Percentiles rank a stretch among this genome's conserved stretches.
Conservation (phyloP, 2,113 vertebrate species). For the Lepidiolamprologus cunningtoni region DNA sequence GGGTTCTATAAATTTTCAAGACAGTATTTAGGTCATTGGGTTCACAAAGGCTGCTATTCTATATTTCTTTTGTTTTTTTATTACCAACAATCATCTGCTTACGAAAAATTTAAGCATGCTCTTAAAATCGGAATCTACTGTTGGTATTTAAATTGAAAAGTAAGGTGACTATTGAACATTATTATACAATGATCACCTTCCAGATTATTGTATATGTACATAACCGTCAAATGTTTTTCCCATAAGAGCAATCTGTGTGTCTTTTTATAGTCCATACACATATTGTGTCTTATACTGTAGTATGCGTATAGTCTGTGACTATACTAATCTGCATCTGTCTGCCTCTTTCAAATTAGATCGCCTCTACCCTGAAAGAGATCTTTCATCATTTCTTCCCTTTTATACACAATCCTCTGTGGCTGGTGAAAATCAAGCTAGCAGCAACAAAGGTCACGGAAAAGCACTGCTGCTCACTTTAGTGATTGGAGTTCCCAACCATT, state of each 20-base stretch:
- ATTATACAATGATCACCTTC: not conserved
- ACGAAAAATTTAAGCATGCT: not conserved
- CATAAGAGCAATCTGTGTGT: not conserved
- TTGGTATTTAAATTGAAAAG: not conserved
- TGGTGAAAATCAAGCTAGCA: constrained; percentile 10
- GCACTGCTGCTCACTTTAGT: constrained; percentile 11
- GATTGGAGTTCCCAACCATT: constrained; percentile 5
- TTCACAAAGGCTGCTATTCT: not conserved
- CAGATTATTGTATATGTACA: not conserved
- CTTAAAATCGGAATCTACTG: not conserved
- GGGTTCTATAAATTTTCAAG: not conserved
- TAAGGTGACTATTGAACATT: not conserved
- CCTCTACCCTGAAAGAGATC: not conserved
- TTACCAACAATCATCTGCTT: not conserved
- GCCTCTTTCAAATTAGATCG: not conserved
- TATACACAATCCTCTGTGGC: constrained; percentile 26
- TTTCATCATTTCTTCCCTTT: constrained; percentile 19
- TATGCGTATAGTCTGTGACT: not conserved
- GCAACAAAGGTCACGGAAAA: constrained; percentile 41
- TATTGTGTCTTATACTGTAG: not conserved
- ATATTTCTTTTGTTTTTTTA: not conserved
- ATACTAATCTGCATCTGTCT: not conserved
- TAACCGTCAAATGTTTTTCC: not conserved
- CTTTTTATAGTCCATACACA: not conserved
- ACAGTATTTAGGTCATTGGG: not conserved